These are phyloP conservation scores for Diadumene lineata DNA, from an alignment of 92 coral and sea anemone species.

Conservation along the genomic window DNA sequence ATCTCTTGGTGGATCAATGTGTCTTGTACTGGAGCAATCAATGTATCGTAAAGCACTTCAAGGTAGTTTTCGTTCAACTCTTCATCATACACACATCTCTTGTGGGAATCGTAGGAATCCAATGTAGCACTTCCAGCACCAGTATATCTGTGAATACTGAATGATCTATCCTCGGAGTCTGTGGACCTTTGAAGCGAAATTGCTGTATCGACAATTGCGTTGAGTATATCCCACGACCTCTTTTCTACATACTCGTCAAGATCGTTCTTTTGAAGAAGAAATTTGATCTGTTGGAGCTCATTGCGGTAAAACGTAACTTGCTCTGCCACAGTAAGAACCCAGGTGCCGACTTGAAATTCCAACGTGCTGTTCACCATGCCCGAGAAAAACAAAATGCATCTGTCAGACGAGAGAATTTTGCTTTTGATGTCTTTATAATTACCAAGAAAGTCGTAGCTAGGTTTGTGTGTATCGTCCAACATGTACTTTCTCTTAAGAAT, in stretches of 20 bases:
- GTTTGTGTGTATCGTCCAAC: background rate
- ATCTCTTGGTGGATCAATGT: background rate
- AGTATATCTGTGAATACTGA: background rate
- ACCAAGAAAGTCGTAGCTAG: background rate
- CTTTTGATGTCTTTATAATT: background rate
- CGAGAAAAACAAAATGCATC: background rate
- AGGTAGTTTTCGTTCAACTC: too few relatives aligned
- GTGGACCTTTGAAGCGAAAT: background rate
- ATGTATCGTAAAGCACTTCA: too few relatives aligned
- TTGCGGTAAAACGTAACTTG: background rate
- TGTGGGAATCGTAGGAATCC: background rate
- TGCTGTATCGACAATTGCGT: background rate
- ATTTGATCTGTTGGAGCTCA: background rate
- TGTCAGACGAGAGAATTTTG: background rate
- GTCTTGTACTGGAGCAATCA: background rate
- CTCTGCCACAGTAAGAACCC: background rate
- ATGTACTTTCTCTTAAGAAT: background rate
- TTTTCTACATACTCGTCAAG: background rate
- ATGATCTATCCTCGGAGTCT: background rate
- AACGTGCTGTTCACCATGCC: background rate
- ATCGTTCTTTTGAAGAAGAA: background rate
- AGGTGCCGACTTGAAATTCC: too few relatives aligned
- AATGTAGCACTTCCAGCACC: background rate
- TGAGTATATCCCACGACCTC: background rate
- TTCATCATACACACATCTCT: too few relatives aligned